These are phyloP conservation scores for Sclerurus mexicanus DNA, from an alignment of 2,113 vertebrate species.

Conservation along the genomic window DNA sequence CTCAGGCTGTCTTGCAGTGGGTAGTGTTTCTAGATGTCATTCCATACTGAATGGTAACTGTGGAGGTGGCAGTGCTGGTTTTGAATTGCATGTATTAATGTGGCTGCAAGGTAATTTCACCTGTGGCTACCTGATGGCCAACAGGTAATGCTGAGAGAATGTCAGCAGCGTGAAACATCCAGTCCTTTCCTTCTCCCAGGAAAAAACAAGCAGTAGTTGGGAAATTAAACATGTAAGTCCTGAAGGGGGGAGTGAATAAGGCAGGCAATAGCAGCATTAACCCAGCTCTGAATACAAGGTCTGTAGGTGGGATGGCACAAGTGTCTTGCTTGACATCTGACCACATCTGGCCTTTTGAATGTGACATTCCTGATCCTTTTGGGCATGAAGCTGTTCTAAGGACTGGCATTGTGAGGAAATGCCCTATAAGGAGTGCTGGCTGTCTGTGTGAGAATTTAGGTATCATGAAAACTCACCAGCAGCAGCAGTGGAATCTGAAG, in stretches of 20 bases:
- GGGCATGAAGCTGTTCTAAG: background rate
- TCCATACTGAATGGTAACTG: background rate
- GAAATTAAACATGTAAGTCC: rapidly evolving
- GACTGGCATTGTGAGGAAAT: background rate
- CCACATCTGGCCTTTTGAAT: background rate
- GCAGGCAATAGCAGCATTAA: background rate
- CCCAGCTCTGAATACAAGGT: background rate
- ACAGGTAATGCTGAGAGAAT: background rate
- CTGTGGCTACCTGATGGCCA: background rate
- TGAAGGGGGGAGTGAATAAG: background rate
- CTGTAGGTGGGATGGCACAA: background rate
- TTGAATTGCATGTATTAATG: background rate
- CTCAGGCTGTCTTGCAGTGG: background rate
- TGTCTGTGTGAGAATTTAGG: background rate
- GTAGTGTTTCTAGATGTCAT: background rate
- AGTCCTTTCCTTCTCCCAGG: background rate
- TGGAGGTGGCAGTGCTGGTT: background rate
- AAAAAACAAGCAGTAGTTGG: background rate
- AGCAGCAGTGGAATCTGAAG: background rate
- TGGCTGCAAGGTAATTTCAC: background rate
- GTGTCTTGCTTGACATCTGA: background rate
- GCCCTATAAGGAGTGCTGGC: background rate
- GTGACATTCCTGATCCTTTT: rapidly evolving
- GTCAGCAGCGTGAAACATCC: background rate
- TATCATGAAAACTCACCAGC: background rate